phyloP scores from a whole-genome alignment of 2,888 invertebrate genomes.

The Pseudeuparius sepicola region DNA sequence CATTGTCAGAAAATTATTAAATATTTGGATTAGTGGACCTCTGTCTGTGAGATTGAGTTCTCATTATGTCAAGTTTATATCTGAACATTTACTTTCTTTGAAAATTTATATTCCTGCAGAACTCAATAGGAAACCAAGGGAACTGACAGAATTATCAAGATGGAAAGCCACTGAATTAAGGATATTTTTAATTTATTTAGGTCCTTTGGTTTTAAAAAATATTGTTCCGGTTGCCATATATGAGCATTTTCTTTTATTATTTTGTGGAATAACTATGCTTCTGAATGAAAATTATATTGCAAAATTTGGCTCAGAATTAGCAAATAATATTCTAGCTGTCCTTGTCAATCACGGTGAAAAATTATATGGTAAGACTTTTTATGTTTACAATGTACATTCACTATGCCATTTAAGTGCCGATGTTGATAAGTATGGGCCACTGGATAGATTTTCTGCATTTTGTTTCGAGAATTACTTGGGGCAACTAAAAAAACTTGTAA shows the following conservation, averaged over 20 bases:
- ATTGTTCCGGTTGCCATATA: not conserved
- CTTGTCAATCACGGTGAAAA: constrained; percentile 5
- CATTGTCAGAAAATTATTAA: constrained; percentile 11
- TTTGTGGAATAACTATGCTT: not conserved
- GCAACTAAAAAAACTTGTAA: constrained; percentile 10
- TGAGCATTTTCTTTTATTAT: not conserved
- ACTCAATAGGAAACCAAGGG: constrained; percentile 25
- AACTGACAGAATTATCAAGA: constrained; percentile 19
- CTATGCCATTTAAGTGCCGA: constrained; percentile 14
- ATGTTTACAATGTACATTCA: constrained; percentile 15
- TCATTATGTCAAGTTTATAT: too few species aligned
- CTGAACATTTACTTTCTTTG: too few species aligned
- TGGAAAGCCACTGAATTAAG: constrained; percentile 27
- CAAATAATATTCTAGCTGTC: too few species aligned
- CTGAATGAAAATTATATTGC: constrained; percentile 3
- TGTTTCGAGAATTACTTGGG: constrained; percentile 15
- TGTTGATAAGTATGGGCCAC: constrained; percentile 12
- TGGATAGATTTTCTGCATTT: constrained; percentile 16
- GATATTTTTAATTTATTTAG: too few species aligned
- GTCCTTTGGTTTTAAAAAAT: not conserved
- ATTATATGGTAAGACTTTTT: constrained; percentile 13
- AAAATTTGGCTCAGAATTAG: not conserved
- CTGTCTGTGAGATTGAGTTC: too few species aligned
- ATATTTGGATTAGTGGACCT: constrained; percentile 10
- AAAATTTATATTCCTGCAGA: too few species aligned